Conservation (phyloP, 2,797 vertebrate species). For the Mus minutoides region DNA sequence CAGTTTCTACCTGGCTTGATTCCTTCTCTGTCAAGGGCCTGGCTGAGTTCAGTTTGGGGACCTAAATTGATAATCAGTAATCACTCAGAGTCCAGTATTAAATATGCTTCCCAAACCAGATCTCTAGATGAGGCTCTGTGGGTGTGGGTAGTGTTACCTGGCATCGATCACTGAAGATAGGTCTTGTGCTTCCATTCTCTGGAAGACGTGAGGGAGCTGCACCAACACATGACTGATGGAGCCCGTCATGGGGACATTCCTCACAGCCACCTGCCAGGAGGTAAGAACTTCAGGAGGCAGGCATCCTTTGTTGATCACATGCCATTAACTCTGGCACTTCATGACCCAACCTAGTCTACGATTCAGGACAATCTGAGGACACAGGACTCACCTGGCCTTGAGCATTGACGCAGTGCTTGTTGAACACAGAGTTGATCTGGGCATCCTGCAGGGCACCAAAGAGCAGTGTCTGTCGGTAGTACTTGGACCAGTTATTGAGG, state of each 20-base stretch:
- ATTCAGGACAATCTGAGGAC: background rate
- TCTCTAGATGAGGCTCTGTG: background rate
- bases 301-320: background rate
- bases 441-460: constrained; percentile 95
- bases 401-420: constrained; percentile 94
- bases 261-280: constrained; percentile 89
- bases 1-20: background rate
- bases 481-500: constrained; percentile 94
- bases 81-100: background rate
- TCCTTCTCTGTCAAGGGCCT: background rate
- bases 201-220: constrained; percentile 97
- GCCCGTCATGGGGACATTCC: constrained; percentile 90
- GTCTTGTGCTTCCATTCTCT: constrained; percentile 91
- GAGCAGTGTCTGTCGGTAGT: constrained; percentile 96
- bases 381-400: constrained; percentile 91
- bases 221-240: constrained; percentile 95
- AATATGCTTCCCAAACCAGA: background rate
- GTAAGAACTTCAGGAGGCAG: background rate
- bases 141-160: constrained; percentile 87
- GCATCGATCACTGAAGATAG: constrained; percentile 90
- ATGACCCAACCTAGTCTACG: background rate
- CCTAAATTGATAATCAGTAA: background rate
- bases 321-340: background rate
- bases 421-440: constrained; percentile 95
- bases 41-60: background rate